These are phyloP conservation scores for Prochilodus magdalenae DNA, from an alignment of 2,113 vertebrate species.

Conservation along the genomic window DNA sequence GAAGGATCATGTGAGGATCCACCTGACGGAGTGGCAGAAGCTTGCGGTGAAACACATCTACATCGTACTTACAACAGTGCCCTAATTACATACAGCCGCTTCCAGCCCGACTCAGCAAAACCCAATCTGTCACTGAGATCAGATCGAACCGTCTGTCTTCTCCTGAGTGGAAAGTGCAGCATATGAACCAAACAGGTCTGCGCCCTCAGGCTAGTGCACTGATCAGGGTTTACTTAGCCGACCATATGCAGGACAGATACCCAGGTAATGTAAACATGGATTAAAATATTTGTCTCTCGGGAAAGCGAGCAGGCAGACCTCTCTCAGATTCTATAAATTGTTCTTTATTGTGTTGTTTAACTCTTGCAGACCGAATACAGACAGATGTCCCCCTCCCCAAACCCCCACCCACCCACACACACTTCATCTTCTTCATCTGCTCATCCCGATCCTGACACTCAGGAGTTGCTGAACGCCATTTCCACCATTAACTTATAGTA, in stretches of 20 bases:
- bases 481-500: not conserved
- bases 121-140: constrained; percentile 35
- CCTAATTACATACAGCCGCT: constrained; percentile 23
- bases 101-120: constrained; percentile 32
- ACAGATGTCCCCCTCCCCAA: too few species aligned
- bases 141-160: constrained; percentile 26
- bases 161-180: constrained; percentile 43
- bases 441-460: not conserved
- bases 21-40: constrained; percentile 9
- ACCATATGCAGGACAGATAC: not conserved
- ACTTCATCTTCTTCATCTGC: not conserved
- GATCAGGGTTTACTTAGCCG: not conserved
- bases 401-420: not conserved
- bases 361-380: not conserved
- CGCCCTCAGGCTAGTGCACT: constrained; percentile 21
- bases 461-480: not conserved
- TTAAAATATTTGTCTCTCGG: not conserved
- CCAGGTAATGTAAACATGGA: not conserved
- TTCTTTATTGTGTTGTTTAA: not conserved
- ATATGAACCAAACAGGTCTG: constrained; percentile 16
- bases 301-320: not conserved
- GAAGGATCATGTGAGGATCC: not conserved
- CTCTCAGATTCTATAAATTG: not conserved
- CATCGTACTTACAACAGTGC: constrained; percentile 12
- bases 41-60: not conserved